Conservation (phyloP, 2,113 vertebrate species). For the Morone chrysops region DNA sequence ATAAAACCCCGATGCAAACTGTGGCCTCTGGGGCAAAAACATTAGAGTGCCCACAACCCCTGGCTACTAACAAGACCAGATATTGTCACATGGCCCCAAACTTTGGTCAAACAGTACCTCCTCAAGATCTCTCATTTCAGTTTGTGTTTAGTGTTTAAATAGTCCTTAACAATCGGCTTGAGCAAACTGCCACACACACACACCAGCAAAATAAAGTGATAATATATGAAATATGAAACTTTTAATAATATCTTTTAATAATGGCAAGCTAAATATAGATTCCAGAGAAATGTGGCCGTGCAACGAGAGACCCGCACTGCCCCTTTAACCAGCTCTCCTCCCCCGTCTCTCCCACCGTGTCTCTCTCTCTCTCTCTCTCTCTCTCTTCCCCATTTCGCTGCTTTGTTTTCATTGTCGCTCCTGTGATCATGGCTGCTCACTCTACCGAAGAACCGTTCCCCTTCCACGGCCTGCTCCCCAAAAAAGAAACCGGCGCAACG, state of each 20-base stretch:
- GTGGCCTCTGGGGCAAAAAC: no score
- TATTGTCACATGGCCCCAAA: no score
- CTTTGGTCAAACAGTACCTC: neutral
- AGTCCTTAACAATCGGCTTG: neutral
- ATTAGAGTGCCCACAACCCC: neutral
- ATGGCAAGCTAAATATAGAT: neutral
- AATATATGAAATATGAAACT: no score
- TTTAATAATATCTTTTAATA: neutral
- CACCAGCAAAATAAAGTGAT: no score
- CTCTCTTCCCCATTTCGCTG: constrained; percentile 62
- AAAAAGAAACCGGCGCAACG: constrained; percentile 95
- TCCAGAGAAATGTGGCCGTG: neutral
- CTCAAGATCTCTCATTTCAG: neutral
- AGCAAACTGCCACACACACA: neutral
- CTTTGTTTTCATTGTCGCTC: constrained; percentile 81
- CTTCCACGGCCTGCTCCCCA: constrained; percentile 94
- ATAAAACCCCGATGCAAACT: neutral
- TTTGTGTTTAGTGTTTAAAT: neutral
- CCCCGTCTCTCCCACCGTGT: constrained; percentile 37
- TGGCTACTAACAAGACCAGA: neutral
- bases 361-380: constrained; percentile 30
- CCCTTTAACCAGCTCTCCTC: constrained; percentile 79
- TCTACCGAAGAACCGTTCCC: constrained; percentile 92
- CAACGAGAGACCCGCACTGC: constrained; percentile 32
- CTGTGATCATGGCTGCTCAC: constrained; percentile 88